Percentiles rank a stretch among this genome's conserved stretches.
Conservation (phyloP, 1,140 invertebrate species). For the Calliopsis andreniformis region DNA sequence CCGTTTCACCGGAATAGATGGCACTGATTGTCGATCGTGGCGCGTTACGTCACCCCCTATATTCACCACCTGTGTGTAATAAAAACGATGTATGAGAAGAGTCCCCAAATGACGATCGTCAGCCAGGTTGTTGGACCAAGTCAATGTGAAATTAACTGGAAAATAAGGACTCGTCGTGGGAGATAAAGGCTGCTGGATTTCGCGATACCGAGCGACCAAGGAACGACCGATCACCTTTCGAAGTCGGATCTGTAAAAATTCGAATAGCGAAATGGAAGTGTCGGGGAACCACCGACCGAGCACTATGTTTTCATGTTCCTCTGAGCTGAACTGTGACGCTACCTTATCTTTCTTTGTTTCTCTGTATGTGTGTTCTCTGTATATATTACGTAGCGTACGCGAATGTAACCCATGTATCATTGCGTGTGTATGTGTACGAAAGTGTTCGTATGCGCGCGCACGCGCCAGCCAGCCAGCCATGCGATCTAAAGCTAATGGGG, state of each 20-base stretch:
- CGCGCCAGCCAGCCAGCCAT: background rate
- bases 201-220: slow-evolving; percentile 16
- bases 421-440: slow-evolving; percentile 54
- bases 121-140: slow-evolving; percentile 17
- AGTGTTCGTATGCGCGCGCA: slow-evolving; percentile 17
- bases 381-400: slow-evolving; percentile 54
- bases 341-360: slow-evolving; percentile 69
- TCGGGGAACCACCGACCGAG: slow-evolving; percentile 56
- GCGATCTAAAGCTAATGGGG: slow-evolving; percentile 24
- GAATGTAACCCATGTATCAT: slow-evolving; percentile 47
- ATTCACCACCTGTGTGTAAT: background rate
- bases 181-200: slow-evolving; percentile 12
- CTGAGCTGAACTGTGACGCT: slow-evolving; percentile 65
- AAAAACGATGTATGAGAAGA: slow-evolving; percentile 11
- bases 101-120: slow-evolving; percentile 4
- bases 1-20: slow-evolving; percentile 14
- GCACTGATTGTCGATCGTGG: slow-evolving; percentile 34
- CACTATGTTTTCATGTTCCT: slow-evolving; percentile 56
- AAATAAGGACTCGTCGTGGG: slow-evolving; percentile 34
- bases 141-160: slow-evolving; percentile 19
- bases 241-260: background rate
- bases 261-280: slow-evolving; percentile 44
- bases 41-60: background rate
- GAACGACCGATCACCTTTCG: slow-evolving; percentile 14
- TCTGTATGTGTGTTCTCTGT: slow-evolving; percentile 68